Conservation (phyloP, 2,113 vertebrate species). For the Ancistrus triradiatus region DNA sequence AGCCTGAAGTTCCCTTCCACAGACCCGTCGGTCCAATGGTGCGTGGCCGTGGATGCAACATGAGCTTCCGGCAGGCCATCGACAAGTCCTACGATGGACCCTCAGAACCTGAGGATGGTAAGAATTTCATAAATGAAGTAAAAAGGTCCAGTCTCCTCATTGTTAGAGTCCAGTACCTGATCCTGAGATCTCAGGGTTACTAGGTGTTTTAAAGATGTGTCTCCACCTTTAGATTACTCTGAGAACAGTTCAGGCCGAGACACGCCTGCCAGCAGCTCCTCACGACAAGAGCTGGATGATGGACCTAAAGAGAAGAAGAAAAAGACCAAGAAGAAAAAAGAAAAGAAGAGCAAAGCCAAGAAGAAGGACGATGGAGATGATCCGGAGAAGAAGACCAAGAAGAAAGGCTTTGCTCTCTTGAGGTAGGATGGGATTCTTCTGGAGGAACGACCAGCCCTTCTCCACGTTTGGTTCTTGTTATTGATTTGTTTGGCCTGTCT, state of each 20-base stretch:
- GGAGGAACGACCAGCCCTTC: too few relatives aligned
- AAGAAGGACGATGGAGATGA: slow-evolving; percentile 80
- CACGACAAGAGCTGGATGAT: slow-evolving; percentile 64
- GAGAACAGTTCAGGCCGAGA: slow-evolving; percentile 85
- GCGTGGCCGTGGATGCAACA: slow-evolving; percentile 83
- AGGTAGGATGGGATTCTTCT: slow-evolving; percentile 69
- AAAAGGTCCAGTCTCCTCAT: too few relatives aligned
- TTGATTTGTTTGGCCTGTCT: too few relatives aligned
- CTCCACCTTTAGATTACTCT: slow-evolving; percentile 75
- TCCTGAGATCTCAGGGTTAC: too few relatives aligned
- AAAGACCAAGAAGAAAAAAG: slow-evolving; percentile 81
- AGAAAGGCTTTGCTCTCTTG: slow-evolving; percentile 82
- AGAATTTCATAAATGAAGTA: too few relatives aligned
- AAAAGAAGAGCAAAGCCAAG: slow-evolving; percentile 78
- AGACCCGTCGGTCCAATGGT: slow-evolving; percentile 83
- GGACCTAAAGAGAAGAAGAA: slow-evolving; percentile 67
- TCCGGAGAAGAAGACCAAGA: slow-evolving; percentile 81
- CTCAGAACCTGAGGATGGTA: slow-evolving; percentile 80
- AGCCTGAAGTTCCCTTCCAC: slow-evolving; percentile 81
- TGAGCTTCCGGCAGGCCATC: slow-evolving; percentile 90
- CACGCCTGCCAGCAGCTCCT: slow-evolving; percentile 71
- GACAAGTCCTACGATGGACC: slow-evolving; percentile 93
- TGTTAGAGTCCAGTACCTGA: too few relatives aligned
- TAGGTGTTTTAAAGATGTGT: too few relatives aligned
- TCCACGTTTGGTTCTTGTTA: too few relatives aligned